Percentiles rank a stretch among this genome's conserved stretches.
Conservation (phyloP, 2,888 invertebrate species). For the Podabrus alpinus region DNA sequence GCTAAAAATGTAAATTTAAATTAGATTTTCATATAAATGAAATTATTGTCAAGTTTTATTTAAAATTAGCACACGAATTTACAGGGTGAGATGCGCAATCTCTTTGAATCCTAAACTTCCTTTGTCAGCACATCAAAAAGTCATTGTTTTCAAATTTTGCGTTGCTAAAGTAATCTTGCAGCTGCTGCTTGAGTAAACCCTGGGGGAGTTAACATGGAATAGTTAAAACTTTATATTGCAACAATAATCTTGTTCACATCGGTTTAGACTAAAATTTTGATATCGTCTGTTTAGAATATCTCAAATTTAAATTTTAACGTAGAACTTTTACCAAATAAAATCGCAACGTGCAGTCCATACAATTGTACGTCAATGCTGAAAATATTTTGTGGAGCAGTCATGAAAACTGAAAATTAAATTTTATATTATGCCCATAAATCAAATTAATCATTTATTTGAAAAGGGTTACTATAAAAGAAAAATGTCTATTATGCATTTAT, state of each 20-base stretch:
- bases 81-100: neutral
- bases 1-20: constrained; percentile 3
- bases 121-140: neutral
- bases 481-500: neutral
- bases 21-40: neutral
- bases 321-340: too few relatives aligned
- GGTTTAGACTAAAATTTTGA: neutral
- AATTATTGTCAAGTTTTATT: neutral
- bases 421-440: neutral
- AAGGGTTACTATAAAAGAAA: neutral
- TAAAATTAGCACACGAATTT: neutral
- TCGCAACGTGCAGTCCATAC: neutral
- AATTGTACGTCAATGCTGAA: neutral
- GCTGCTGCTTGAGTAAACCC: too few relatives aligned
- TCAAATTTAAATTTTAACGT: too few relatives aligned
- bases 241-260: neutral
- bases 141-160: neutral
- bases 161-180: neutral
- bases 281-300: too few relatives aligned
- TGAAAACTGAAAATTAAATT: neutral
- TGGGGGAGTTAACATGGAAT: neutral
- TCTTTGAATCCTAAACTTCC: neutral
- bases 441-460: neutral
- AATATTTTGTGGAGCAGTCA: neutral
- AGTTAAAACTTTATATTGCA: neutral